Conservation (phyloP, 1,140 invertebrate species). For the Drosophila sucinea region DNA sequence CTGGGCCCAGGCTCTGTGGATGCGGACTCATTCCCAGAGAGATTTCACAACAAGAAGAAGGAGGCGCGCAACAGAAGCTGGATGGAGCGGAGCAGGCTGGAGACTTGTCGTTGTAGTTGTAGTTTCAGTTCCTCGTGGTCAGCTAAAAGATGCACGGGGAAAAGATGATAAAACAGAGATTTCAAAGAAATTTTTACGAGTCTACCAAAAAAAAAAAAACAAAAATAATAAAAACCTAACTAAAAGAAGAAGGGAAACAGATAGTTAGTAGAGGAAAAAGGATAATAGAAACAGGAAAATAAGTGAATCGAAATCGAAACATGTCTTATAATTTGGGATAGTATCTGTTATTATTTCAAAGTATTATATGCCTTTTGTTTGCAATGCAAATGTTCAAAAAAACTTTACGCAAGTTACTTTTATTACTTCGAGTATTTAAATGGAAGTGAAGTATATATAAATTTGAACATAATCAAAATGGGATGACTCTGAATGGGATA, state of each 20-base stretch:
- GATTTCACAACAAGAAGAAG: slow-evolving; percentile 22
- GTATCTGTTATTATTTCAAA: too few relatives aligned
- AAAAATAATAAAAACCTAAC: background rate
- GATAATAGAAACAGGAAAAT: background rate
- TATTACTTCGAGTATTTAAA: too few relatives aligned
- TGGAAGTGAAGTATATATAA: too few relatives aligned
- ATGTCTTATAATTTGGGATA: too few relatives aligned
- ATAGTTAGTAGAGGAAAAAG: background rate
- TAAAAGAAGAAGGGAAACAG: background rate
- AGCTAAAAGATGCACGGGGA: slow-evolving; percentile 9
- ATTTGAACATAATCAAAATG: too few relatives aligned
- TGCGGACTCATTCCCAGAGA: slow-evolving; percentile 9
- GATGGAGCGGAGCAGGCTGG: background rate
- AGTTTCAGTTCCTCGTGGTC: slow-evolving; percentile 2
- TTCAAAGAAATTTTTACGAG: slow-evolving; percentile 28
- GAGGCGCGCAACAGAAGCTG: slow-evolving; percentile 47
- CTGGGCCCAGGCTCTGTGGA: too few relatives aligned
- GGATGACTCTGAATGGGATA: too few relatives aligned
- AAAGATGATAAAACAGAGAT: slow-evolving; percentile 36
- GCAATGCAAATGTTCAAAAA: too few relatives aligned
- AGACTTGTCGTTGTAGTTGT: background rate
- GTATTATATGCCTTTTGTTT: too few relatives aligned
- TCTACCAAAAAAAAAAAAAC: slow-evolving; percentile 18
- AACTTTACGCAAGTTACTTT: too few relatives aligned
- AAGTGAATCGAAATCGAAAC: too few relatives aligned